phyloP scores from a whole-genome alignment of 2,888 invertebrate species.

The Metalampra italica region DNA sequence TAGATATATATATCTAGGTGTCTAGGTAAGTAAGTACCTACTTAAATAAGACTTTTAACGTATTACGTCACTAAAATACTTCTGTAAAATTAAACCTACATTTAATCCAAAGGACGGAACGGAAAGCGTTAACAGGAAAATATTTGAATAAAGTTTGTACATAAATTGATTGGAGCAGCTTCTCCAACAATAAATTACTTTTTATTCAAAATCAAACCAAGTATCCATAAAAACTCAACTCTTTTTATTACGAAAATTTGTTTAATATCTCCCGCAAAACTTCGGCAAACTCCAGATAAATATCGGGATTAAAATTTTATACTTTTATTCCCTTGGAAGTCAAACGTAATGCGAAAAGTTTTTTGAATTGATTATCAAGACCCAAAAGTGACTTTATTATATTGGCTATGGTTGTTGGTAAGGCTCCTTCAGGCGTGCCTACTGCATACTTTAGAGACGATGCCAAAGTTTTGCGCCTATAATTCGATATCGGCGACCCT shows the following conservation, averaged over 20 bases:
- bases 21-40: too few relatives aligned
- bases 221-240: conserved; percentile 6
- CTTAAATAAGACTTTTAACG: too few relatives aligned
- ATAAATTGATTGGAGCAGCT: neutral
- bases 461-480: conserved; percentile 46
- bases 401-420: conserved; percentile 33
- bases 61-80: too few relatives aligned
- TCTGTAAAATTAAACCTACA: too few relatives aligned
- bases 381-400: conserved; percentile 36
- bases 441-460: conserved; percentile 25
- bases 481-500: conserved; percentile 52
- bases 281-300: conserved; percentile 18
- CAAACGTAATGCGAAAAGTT: conserved; percentile 27
- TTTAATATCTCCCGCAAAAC: conserved; percentile 18
- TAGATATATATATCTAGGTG: too few relatives aligned
- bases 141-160: too few relatives aligned
- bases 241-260: conserved; percentile 19
- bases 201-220: conserved; percentile 1
- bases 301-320: conserved; percentile 21
- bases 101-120: too few relatives aligned
- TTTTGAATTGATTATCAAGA: conserved; percentile 32
- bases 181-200: neutral
- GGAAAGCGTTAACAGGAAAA: neutral
- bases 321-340: conserved; percentile 17
- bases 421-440: conserved; percentile 21